These are phyloP conservation scores for Cottus gobio DNA, from an alignment of 2,113 vertebrate species.

Conservation along the genomic window DNA sequence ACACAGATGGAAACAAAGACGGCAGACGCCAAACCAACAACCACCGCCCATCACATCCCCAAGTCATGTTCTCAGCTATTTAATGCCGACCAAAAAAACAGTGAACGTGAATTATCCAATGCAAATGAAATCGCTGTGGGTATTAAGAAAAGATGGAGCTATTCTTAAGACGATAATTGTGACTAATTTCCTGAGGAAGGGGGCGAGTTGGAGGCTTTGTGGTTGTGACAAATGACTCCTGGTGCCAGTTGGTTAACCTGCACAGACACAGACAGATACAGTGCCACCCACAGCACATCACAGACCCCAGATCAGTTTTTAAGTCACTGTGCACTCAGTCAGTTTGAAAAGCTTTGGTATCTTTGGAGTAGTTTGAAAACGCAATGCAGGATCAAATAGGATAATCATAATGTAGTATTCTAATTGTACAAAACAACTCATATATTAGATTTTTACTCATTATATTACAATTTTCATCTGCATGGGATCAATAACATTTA, in stretches of 20 bases:
- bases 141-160: conserved; percentile 29
- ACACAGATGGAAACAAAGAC: conserved; percentile 45
- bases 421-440: too few relatives aligned
- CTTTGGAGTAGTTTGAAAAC: neutral
- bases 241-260: conserved; percentile 52
- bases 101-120: conserved; percentile 38
- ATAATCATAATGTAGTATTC: neutral
- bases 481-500: neutral
- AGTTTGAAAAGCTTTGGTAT: neutral
- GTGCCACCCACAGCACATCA: conserved; percentile 17
- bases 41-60: conserved; percentile 12
- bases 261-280: conserved; percentile 5
- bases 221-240: conserved; percentile 49
- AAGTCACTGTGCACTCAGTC: neutral
- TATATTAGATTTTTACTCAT: neutral
- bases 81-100: conserved; percentile 33
- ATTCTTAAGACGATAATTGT: conserved; percentile 32
- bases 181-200: conserved; percentile 59
- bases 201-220: conserved; percentile 33
- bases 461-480: neutral
- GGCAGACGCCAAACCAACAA: conserved; percentile 33
- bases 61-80: conserved; percentile 32
- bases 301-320: neutral
- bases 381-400: neutral
- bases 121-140: conserved; percentile 18